Percentiles rank a stretch among this genome's conserved stretches.
Evolutionary conservation across 2,888 invertebrate genomes (phyloP).

Genomic region (Dynastes grantii): DNA sequence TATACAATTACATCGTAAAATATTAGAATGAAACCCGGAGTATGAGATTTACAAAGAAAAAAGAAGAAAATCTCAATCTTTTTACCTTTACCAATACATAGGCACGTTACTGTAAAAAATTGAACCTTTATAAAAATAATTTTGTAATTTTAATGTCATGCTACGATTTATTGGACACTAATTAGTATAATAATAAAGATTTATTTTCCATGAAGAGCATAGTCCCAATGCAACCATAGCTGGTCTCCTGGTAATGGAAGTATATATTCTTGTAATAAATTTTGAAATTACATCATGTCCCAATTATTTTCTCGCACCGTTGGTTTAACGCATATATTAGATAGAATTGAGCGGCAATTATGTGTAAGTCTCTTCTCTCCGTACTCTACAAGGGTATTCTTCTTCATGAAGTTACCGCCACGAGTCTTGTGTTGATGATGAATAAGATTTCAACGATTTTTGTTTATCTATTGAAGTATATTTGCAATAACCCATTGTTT

Average conservation of each 20-base stretch:
- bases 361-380: conserved; percentile 62
- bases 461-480: too few relatives aligned
- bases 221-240: conserved; percentile 53
- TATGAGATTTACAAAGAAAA: too few relatives aligned
- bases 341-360: conserved; percentile 66
- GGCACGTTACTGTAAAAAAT: conserved; percentile 14
- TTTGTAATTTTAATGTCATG: conserved; percentile 55
- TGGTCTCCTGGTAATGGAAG: conserved; percentile 53
- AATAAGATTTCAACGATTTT: too few relatives aligned
- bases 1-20: too few relatives aligned
- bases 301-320: conserved; percentile 71
- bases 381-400: conserved; percentile 4
- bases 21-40: too few relatives aligned
- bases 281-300: conserved; percentile 70
- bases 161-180: conserved; percentile 59
- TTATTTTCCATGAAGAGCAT: conserved; percentile 57
- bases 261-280: conserved; percentile 65
- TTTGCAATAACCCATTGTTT: too few relatives aligned
- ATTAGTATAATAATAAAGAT: conserved; percentile 60
- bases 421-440: neutral
- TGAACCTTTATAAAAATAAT: conserved; percentile 38
- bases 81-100: neutral
- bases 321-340: conserved; percentile 70
- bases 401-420: neutral
- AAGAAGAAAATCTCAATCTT: too few relatives aligned